These are phyloP conservation scores for Caenorhabditis sp. DNA, from an alignment of 2,888 invertebrate genomes.

Conservation along the genomic window DNA sequence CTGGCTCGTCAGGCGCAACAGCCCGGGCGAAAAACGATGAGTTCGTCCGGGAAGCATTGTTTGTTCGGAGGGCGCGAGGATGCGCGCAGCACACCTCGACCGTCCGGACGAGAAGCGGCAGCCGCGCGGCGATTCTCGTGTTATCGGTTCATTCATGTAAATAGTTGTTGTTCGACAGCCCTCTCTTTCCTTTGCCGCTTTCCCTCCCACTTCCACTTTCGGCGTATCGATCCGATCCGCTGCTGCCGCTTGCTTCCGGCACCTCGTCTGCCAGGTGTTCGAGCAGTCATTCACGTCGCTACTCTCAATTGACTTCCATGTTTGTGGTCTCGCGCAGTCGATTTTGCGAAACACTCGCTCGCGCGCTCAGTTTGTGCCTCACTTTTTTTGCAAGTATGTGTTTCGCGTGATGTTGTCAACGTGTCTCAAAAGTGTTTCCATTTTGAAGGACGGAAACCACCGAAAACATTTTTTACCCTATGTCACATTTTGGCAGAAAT, in stretches of 20 bases:
- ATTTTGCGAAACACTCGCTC: constrained; percentile 5
- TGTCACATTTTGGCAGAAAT: background rate
- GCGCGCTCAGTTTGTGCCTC: background rate
- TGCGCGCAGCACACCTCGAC: constrained; percentile 23
- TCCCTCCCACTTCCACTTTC: constrained; percentile 4
- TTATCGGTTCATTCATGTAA: constrained; percentile 43
- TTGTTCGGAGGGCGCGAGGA: constrained; percentile 38
- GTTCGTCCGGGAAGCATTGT: constrained; percentile 8
- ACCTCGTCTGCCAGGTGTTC: constrained; percentile 34
- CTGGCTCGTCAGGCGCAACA: constrained; percentile 12
- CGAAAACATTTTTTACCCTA: background rate
- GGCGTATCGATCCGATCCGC: constrained; percentile 13
- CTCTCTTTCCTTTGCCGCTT: background rate
- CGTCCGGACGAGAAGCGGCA: constrained; percentile 20
- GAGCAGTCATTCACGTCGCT: constrained; percentile 47
- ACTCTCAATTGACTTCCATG: constrained; percentile 37
- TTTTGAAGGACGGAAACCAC: no score
- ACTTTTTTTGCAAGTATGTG: background rate
- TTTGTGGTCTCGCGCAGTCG: constrained; percentile 25
- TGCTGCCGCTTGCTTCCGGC: constrained; percentile 2
- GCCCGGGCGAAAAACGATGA: constrained; percentile 19
- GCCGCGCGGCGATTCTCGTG: constrained; percentile 14
- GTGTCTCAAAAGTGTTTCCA: no score
- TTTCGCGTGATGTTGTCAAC: no score
- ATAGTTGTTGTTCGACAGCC: constrained; percentile 40